Percentiles rank a stretch among this genome's conserved stretches.
These are phyloP conservation scores for Hippocampus abdominalis DNA, from an alignment of 2,113 vertebrate genomes.

Conservation along the genomic window DNA sequence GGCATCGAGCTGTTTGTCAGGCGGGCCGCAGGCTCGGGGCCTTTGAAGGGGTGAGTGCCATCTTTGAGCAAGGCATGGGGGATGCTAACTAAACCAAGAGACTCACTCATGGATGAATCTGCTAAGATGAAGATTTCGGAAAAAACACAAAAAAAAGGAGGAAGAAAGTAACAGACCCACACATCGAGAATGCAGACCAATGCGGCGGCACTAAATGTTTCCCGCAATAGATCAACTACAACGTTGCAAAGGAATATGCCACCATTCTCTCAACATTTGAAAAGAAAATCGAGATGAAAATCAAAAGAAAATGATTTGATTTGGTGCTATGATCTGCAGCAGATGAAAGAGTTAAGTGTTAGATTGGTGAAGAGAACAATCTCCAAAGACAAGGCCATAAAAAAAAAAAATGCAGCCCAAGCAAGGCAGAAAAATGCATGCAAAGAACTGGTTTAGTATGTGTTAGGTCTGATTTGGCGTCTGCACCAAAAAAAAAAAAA, in stretches of 20 bases:
- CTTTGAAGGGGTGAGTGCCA: slow-evolving; percentile 99
- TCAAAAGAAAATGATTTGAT: slow-evolving; percentile 60
- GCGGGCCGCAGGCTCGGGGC: slow-evolving; percentile 97
- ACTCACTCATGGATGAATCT: slow-evolving; percentile 53
- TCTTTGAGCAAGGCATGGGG: slow-evolving; percentile 91
- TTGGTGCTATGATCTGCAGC: slow-evolving; percentile 83
- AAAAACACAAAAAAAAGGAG: slow-evolving; percentile 10
- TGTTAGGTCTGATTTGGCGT: slow-evolving; percentile 38
- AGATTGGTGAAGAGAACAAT: slow-evolving; percentile 49
- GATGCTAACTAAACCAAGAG: slow-evolving; percentile 67
- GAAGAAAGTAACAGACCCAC: slow-evolving; percentile 21
- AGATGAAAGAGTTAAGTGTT: slow-evolving; percentile 71
- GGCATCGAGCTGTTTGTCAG: slow-evolving; percentile 95
- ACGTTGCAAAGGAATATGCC: slow-evolving; percentile 9
- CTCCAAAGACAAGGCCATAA: slow-evolving; percentile 70
- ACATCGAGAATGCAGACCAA: slow-evolving; percentile 36
- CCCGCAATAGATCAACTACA: slow-evolving; percentile 8
- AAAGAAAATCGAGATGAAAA: slow-evolving; percentile 15
- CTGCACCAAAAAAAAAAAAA: slow-evolving; percentile 17
- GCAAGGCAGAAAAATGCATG: slow-evolving; percentile 81
- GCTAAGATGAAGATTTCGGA: slow-evolving; percentile 33
- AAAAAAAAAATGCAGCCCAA: slow-evolving; percentile 67
- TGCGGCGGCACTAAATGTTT: slow-evolving; percentile 25
- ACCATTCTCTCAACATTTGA: slow-evolving; percentile 10
- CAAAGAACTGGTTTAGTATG: slow-evolving; percentile 41